Evolutionary conservation across 2,888 invertebrate genomes (phyloP), one percentile per base, ranked within the genome.

Genomic region (Oegoconia quadripuncta): DNA sequence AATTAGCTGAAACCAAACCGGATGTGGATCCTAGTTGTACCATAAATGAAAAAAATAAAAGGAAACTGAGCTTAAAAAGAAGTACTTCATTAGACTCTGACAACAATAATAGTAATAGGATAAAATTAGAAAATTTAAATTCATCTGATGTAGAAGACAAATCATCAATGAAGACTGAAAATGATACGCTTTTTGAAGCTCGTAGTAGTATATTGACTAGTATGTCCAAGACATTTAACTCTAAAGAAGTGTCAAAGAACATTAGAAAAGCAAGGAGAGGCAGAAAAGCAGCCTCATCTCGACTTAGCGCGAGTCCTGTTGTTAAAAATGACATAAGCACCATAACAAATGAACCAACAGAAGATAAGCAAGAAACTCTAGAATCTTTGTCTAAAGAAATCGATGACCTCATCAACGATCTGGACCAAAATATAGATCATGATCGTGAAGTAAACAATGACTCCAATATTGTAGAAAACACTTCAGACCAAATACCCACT

Each of bases 111-210:
- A 81, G 83, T 81, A 84, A 87, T 86, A 86, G 80, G 64, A 37
- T 64, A 63, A 84, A 77, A 68, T 73, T 86, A 79, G 84, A 79
- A 42, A 75, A 74, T 73, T 74, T 84, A 68, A 78, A 76, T 71
- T 60, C 81, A 70, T 67, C 79, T 52, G 90, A 90, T 59, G 77
- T 89, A 62, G 89, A 90, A 61, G 90, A 89, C 67, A 90, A 89
- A 78, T 75, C 89, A 59, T 69, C 88, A 63, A 76, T 88, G 71
- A 90, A 89, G 75, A 90, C 90, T 90, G 90, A 84, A 68, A 75
- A 88, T 58, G 88, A 90, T 77, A 86, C 84, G 62, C 89, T 83
- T 74, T 77, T 78, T 60, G 70, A 79, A 61, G 81, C 79, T 52
- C 82, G 86, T 69, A 84, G 78, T 74, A 81, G 80, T 72, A 88